Evolutionary conservation across 2,888 invertebrate species (phyloP).

Genomic region (Drosophila buzzatii): DNA sequence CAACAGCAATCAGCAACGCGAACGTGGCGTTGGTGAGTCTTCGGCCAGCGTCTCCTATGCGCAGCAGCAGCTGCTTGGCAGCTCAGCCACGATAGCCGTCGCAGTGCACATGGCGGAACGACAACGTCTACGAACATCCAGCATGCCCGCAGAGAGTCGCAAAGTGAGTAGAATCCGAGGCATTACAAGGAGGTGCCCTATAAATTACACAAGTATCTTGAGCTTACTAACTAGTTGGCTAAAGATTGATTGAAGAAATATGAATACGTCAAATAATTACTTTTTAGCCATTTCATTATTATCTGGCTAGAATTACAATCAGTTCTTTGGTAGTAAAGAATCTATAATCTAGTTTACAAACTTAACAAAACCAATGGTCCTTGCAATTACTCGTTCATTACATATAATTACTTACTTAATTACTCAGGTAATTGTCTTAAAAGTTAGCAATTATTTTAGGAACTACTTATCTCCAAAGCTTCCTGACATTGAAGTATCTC

Average conservation of each 20-base stretch:
- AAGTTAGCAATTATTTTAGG: too few relatives aligned
- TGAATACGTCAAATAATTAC: too few relatives aligned
- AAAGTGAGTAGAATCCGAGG: slow-evolving; percentile 76
- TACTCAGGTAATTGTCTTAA: neutral
- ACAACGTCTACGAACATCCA: slow-evolving; percentile 84
- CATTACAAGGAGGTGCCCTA: too few relatives aligned
- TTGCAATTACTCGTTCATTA: neutral
- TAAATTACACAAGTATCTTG: too few relatives aligned
- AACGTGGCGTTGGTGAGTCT: slow-evolving; percentile 53
- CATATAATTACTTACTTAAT: neutral
- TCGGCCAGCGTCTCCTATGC: slow-evolving; percentile 22
- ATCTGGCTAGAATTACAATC: too few relatives aligned
- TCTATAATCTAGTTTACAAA: too few relatives aligned
- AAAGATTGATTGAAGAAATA: too few relatives aligned
- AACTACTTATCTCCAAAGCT: neutral
- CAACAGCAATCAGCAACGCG: slow-evolving; percentile 35
- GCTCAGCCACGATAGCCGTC: slow-evolving; percentile 71
- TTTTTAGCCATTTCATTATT: too few relatives aligned
- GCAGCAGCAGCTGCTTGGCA: slow-evolving; percentile 45
- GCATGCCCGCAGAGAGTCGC: slow-evolving; percentile 85
- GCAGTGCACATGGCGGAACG: slow-evolving; percentile 66
- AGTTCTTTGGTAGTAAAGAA: too few relatives aligned
- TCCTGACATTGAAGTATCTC: too few relatives aligned
- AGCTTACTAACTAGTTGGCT: too few relatives aligned
- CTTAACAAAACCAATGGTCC: too few relatives aligned